Evolutionary conservation across 2,113 vertebrate species (phyloP), one percentile per base, ranked within the genome.

Genomic region (Corythaixoides concolor): DNA sequence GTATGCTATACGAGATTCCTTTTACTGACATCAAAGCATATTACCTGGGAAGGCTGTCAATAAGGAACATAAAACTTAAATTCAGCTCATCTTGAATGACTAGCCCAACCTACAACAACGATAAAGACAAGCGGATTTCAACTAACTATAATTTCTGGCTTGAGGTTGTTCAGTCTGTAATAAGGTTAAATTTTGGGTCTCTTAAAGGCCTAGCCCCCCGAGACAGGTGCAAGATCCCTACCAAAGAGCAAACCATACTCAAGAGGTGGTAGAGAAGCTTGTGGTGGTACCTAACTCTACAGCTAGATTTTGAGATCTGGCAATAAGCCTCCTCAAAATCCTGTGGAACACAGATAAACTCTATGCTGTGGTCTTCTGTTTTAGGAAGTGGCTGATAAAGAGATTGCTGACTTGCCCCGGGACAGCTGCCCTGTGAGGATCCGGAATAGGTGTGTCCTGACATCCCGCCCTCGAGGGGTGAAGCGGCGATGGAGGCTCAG

Each of bases 401-500:
- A 99, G 97, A 99, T 99, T 1, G 98, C 99, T 6, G 97, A 96
- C 22, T 96, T 99, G 47, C 99, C 99, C 4, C 97, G 98, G 87
- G 99, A 99, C 93, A 99, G 99, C 97, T 99, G 99, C 89, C 99
- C 99, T 0, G 98, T 98, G 37, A 97, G 99, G 86, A 99, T 99
- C 97, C 98, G 98, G 9, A 99, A 99, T 88, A 97, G 99, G 17
- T 99, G 99, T 80, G 98, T 99, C 12, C 91, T 99, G 95, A 99
- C 99, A 0, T 99, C 99, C 35, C 98, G 99, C 32, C 98, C 99
- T 0, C 98, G 99, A 1, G 99, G 98, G 6, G 98, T 99, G 16
- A 99, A 98, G 93, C 97, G 98, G 22, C 98, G 98, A 4, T 99
- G 99, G 99, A 97, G 99, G 63, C 96, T 99, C 8, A 99, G 99